Evolutionary conservation across 2,113 vertebrate genomes (phyloP).

Genomic region (Oriolus oriolus): DNA sequence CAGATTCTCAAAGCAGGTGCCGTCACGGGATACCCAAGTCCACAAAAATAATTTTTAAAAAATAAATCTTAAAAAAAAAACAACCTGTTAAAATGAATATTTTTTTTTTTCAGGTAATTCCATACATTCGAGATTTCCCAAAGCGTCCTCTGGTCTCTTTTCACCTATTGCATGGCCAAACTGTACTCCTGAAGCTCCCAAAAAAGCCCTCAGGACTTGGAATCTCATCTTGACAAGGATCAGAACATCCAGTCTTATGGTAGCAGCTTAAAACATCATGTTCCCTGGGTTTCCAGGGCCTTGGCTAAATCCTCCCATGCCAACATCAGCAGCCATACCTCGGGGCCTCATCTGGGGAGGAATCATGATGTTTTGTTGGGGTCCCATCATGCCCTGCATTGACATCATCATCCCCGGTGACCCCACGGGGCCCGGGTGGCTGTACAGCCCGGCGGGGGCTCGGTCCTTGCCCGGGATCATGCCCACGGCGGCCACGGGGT

Average conservation of each 20-base stretch:
- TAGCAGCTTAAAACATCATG: slow-evolving; percentile 98
- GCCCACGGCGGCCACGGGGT: slow-evolving; percentile 76
- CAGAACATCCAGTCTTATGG: slow-evolving; percentile 71
- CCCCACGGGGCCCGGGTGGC: slow-evolving; percentile 91
- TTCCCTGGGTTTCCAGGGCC: slow-evolving; percentile 94
- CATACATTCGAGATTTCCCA: slow-evolving; percentile 82
- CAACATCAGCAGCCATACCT: slow-evolving; percentile 89
- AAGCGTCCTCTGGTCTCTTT: slow-evolving; percentile 75
- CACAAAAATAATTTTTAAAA: slow-evolving; percentile 86
- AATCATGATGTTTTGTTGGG: slow-evolving; percentile 99
- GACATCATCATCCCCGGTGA: slow-evolving; percentile 99
- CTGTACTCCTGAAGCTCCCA: slow-evolving; percentile 68
- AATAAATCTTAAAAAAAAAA: slow-evolving; percentile 86
- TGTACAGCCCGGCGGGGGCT: slow-evolving; percentile 79
- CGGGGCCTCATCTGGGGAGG: slow-evolving; percentile 96
- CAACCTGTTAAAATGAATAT: slow-evolving; percentile 80
- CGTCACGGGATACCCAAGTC: slow-evolving; percentile 78
- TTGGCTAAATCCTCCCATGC: slow-evolving; percentile 97
- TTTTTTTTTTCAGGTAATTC: slow-evolving; percentile 78
- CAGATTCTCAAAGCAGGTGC: slow-evolving; percentile 79
- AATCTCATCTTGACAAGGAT: slow-evolving; percentile 79
- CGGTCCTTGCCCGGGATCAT: slow-evolving; percentile 97
- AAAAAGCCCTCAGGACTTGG: slow-evolving; percentile 73
- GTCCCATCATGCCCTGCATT: slow-evolving; percentile 96
- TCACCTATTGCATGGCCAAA: slow-evolving; percentile 79